Conservation (phyloP, 2,113 vertebrate species). For the Pogonocichla stellata region DNA sequence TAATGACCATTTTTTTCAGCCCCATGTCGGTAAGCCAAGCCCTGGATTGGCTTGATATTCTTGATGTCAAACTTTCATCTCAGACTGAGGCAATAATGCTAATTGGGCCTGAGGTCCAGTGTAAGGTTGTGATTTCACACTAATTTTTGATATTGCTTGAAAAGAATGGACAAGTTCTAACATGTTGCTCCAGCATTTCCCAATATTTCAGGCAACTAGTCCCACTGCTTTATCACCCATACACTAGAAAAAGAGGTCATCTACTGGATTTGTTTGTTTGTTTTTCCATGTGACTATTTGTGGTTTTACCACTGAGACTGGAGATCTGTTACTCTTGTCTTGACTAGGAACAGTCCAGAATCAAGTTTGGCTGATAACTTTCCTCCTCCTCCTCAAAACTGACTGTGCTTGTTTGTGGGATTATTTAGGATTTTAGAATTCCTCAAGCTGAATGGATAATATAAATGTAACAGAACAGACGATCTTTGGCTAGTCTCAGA, state of each 20-base stretch:
- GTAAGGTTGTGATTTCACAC: background rate
- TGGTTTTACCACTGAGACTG: background rate
- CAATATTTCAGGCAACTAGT: background rate
- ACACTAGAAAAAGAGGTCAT: background rate
- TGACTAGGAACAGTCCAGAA: background rate
- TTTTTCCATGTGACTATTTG: background rate
- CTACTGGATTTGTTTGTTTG: background rate
- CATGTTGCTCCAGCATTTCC: background rate
- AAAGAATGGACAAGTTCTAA: background rate
- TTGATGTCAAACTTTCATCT: background rate
- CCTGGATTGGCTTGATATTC: background rate
- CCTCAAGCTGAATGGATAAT: background rate
- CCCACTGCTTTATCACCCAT: background rate
- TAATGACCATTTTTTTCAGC: background rate
- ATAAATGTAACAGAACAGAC: background rate
- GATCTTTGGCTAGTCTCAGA: background rate
- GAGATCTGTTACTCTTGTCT: background rate
- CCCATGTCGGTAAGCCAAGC: background rate
- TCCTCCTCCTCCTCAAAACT: background rate
- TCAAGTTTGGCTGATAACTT: background rate
- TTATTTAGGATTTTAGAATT: background rate
- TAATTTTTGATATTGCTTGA: background rate
- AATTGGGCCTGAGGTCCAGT: background rate
- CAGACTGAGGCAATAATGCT: background rate
- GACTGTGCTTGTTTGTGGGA: background rate